These are phyloP conservation scores for Noctilio leporinus DNA, from an alignment of 2,113 vertebrate genomes.

Conservation along the genomic window DNA sequence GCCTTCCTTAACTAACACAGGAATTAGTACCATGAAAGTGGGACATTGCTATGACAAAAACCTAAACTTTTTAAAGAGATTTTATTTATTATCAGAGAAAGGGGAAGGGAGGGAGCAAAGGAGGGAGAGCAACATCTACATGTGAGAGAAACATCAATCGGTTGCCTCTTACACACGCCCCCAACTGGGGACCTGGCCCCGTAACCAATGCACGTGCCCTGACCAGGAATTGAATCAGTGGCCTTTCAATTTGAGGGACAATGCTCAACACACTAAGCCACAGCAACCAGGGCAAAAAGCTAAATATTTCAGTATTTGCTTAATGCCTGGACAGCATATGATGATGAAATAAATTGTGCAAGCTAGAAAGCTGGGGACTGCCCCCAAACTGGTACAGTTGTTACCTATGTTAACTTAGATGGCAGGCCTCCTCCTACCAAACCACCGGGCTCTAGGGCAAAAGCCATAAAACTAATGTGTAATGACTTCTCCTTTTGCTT, in stretches of 20 bases:
- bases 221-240: too few relatives aligned
- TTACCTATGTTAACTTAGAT: neutral
- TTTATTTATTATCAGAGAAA: too few relatives aligned
- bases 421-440: neutral
- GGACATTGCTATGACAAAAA: neutral
- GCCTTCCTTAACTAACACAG: neutral
- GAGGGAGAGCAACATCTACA: too few relatives aligned
- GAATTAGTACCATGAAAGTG: neutral
- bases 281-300: neutral
- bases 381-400: neutral
- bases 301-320: neutral
- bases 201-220: too few relatives aligned
- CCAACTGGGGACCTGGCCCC: too few relatives aligned
- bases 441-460: neutral
- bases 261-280: too few relatives aligned
- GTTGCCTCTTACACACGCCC: too few relatives aligned
- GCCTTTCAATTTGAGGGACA: too few relatives aligned
- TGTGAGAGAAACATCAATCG: too few relatives aligned
- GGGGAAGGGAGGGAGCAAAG: too few relatives aligned
- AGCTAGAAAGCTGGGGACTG: neutral
- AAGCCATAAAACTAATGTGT: neutral
- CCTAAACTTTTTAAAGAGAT: neutral
- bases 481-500: neutral
- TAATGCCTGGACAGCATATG: neutral
- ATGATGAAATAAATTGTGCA: conserved; percentile 1